These are phyloP conservation scores for Linnaemya tessellans DNA, from an alignment of 2,888 invertebrate species.

Conservation along the genomic window DNA sequence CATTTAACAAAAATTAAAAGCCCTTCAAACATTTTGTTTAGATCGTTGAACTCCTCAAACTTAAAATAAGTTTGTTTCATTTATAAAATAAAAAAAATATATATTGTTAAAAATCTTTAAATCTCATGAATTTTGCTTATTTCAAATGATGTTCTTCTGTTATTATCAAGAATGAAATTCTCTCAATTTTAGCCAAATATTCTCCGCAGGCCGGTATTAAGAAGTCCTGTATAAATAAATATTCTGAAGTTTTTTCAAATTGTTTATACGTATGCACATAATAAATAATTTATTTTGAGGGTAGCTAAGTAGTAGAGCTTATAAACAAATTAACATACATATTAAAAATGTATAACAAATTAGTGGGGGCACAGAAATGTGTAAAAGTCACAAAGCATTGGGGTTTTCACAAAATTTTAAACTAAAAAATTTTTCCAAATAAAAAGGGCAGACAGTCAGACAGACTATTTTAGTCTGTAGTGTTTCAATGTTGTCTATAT, in stretches of 20 bases:
- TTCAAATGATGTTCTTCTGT: conserved; percentile 38
- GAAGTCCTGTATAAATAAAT: conserved; percentile 8
- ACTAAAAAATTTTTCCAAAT: conserved; percentile 28
- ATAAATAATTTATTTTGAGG: not conserved
- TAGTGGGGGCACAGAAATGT: conserved; percentile 49
- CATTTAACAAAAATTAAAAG: conserved; percentile 45
- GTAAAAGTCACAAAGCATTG: not conserved
- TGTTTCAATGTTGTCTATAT: not conserved
- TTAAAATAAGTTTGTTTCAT: not conserved
- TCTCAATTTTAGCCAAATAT: conserved; percentile 47
- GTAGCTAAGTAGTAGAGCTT: not conserved
- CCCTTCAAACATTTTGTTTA: conserved; percentile 28
- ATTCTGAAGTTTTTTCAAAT: not conserved
- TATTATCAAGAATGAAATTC: conserved; percentile 56
- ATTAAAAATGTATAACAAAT: conserved; percentile 62
- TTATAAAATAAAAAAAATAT: not conserved
- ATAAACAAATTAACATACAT: conserved; percentile 43
- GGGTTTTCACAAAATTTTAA: not conserved
- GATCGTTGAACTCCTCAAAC: conserved; percentile 46
- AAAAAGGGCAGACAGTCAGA: conserved; percentile 15
- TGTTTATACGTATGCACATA: not conserved
- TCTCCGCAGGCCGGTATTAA: not conserved
- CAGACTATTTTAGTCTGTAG: not conserved
- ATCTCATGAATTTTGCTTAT: conserved; percentile 1
- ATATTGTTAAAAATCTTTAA: not conserved